Evolutionary conservation across 2,888 invertebrate genomes (phyloP).

Genomic region (Prosapia bicincta): DNA sequence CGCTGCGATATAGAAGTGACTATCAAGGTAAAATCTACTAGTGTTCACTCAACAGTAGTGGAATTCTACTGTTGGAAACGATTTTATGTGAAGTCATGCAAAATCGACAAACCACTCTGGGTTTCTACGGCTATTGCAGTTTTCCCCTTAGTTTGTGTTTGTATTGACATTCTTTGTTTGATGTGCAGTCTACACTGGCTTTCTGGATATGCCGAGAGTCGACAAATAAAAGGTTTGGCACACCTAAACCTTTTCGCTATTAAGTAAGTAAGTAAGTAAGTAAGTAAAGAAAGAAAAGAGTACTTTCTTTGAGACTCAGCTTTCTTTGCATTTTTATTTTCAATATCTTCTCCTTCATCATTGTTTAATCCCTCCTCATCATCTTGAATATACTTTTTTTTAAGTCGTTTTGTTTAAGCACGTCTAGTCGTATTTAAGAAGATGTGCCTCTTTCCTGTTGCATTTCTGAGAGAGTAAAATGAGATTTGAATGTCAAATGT

Average conservation of each 20-base stretch:
- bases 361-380: background rate
- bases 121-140: background rate
- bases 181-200: constrained; percentile 2
- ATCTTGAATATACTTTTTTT: background rate
- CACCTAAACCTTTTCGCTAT: too few relatives aligned
- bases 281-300: constrained; percentile 5
- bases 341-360: background rate
- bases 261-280: too few relatives aligned
- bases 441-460: too few relatives aligned
- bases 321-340: background rate
- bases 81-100: constrained; percentile 1
- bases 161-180: too few relatives aligned
- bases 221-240: too few relatives aligned
- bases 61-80: too few relatives aligned
- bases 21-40: too few relatives aligned
- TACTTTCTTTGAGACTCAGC: constrained; percentile 7
- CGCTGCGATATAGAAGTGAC: background rate
- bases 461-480: background rate
- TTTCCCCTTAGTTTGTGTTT: constrained; percentile 1
- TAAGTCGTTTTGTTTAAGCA: too few relatives aligned
- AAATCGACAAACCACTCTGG: background rate
- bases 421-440: too few relatives aligned
- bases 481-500: constrained; percentile 5
- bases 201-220: constrained; percentile 12
- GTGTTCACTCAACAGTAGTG: background rate